Base-by-base conservation (phyloP, 2,888 invertebrate species). In the Platynereis dumerilii region DNA sequence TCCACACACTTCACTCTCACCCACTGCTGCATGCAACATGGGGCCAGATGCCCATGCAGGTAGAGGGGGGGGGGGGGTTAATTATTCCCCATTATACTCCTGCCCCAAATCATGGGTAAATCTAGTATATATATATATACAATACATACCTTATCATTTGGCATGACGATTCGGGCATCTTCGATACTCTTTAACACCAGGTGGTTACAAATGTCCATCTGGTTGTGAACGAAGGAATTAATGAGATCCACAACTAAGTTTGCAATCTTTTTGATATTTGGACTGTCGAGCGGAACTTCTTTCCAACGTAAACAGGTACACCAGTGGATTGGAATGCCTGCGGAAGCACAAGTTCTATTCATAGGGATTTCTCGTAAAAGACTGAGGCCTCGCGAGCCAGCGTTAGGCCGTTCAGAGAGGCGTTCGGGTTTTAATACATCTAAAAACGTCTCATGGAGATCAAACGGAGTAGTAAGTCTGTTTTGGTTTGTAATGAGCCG, bases 401-500 rank as follows among this genome's bases (percentile, higher is more conserved):
- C 17, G 27, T 56, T 44, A 3, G 29, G 3, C 27, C 28, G 26
- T 20, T 45, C 45, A 2, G 42, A 5, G 17, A 48, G 26, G 1
- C 28, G 26, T 12, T 5, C 20, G 17, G 29, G 27, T 60, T 79
- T 73, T 20, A 81, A 65, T 20, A 81, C 58, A 61, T 78, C 76
- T 24, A 66, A 48, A 39, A 81, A 58, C 1, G 79, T 80, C 67
- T 77, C 78, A 66, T 82, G 74, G 45, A 82, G 64, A 69, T 82
- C 82, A 72, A 79, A 80, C 5, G 81, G 78, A 15, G 80, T 78
- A 10, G 77, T 71, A 20, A 82, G 69, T 44, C 73, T 68, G 24
- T 78, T 67, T 7, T 69, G 67, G 67, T 82, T 82, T n/a, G 54
- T 61, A 44, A 54, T 39, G 28, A 68, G 53, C 39, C 60, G 57